Percentiles rank a stretch among this genome's conserved stretches.
phyloP scores from a whole-genome alignment of 2,888 invertebrate genomes.

The Drosophila subquinaria region DNA sequence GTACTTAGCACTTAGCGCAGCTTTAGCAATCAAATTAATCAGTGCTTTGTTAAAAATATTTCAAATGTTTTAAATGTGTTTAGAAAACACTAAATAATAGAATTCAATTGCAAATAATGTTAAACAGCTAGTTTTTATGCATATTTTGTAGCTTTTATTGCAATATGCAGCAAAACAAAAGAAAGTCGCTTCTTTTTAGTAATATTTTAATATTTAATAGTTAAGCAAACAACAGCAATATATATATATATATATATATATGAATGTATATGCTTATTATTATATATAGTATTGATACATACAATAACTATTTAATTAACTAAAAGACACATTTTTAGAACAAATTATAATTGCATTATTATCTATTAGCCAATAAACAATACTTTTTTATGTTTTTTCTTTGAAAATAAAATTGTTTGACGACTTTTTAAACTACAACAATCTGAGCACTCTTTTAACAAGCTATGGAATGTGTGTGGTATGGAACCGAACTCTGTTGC shows the following conservation, averaged over 20 bases:
- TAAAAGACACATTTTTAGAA: conserved; percentile 61
- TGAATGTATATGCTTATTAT: conserved; percentile 38
- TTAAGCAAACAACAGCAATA: conserved; percentile 61
- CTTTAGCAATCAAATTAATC: conserved; percentile 72
- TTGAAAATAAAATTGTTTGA: conserved; percentile 35
- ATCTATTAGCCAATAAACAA: conserved; percentile 72
- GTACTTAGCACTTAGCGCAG: conserved; percentile 71
- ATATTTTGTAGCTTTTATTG: conserved; percentile 60
- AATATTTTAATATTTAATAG: conserved; percentile 45
- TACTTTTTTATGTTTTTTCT: conserved; percentile 61
- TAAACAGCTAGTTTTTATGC: conserved; percentile 50
- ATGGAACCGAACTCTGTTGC: conserved; percentile 9
- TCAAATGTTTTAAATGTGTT: conserved; percentile 62
- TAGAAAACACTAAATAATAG: conserved; percentile 54
- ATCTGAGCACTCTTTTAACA: neutral
- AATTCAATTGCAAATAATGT: conserved; percentile 47
- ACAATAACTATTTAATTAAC: conserved; percentile 49
- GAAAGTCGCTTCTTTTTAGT: conserved; percentile 29
- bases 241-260: conserved; percentile 43
- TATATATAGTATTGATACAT: conserved; percentile 30
- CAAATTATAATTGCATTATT: conserved; percentile 70
- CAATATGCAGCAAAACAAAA: conserved; percentile 40
- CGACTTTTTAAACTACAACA: neutral
- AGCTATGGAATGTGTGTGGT: neutral
- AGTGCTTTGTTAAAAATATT: conserved; percentile 76